Base-by-base conservation (phyloP, 2,888 invertebrate species). In the Mayetiola destructor region DNA sequence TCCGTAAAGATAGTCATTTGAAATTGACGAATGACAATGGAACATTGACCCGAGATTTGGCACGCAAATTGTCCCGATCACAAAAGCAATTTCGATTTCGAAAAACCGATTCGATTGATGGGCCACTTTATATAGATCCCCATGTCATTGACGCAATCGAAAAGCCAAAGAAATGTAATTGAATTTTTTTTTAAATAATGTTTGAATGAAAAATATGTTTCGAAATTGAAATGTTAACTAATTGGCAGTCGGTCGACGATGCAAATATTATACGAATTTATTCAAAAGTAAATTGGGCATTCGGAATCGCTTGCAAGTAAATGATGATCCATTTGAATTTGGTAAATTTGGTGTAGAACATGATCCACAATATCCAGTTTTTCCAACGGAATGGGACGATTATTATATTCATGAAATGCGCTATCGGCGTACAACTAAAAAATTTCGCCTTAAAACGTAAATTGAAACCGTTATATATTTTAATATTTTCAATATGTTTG, bases 61-160 rank as follows among this genome's bases (percentile, higher is more conserved):
- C 23, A 8, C 20, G 21, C 8, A 35, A 42, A 37, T 18, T 48
- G 2, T 56, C 48, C 10, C 35, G 35, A 23, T 2, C 32, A 2
- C 35, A 36, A 20, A 52, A 52, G 37, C 48, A 57, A 27, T 16
- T 35, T 29, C 32, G 32, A 40, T 21, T 36, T 20, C 16, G 36
- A 42, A 56, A 57, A 37, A 12, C 27, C 20, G 59, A 61, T 58
- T 57, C 59, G 42, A 40, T 54, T 23, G 56, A 53, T 27, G 60
- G 60, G 3, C 59, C 58, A 42, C 56, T 58, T 27, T 61, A 61
- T 55, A 53, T 58, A 3, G 60, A 61, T 57, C 60, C 60, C 20
- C 56, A 56, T 39, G 18, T 59, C 9, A 52, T 59, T 42, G 60
- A 60, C 16, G 59, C 58, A 58, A 57, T 16, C 10, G 5, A 18